These are phyloP conservation scores for Mola mola DNA, from an alignment of 2,113 vertebrate genomes.

Conservation along the genomic window DNA sequence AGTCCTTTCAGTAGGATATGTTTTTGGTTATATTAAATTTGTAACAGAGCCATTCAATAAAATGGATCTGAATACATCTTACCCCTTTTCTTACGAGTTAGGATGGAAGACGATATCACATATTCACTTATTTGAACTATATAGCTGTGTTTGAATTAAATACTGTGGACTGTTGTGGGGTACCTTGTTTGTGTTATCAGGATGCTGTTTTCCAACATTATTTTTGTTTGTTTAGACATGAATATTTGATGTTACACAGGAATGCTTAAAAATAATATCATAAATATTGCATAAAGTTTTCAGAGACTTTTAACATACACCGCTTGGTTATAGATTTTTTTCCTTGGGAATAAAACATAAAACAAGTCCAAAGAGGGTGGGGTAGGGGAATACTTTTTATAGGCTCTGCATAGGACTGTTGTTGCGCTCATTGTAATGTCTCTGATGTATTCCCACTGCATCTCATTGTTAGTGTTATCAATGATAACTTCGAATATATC, in stretches of 20 bases:
- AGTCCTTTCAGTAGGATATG: no score
- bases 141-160: not conserved
- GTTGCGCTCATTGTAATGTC: conserved; percentile 30
- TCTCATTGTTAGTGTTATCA: conserved; percentile 33
- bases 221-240: conserved; percentile 18
- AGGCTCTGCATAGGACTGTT: conserved; percentile 25
- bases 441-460: conserved; percentile 42
- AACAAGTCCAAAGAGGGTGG: conserved; percentile 1
- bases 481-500: conserved; percentile 28
- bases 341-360: conserved; percentile 42
- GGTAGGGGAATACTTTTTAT: conserved; percentile 36
- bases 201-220: conserved; percentile 8
- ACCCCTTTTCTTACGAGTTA: not conserved
- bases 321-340: conserved; percentile 8
- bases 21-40: no score
- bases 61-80: no score
- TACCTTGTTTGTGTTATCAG: not conserved
- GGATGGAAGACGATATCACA: not conserved
- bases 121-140: not conserved
- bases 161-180: not conserved
- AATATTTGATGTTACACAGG: conserved; percentile 15
- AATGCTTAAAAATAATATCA: conserved; percentile 18
- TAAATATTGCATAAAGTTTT: conserved; percentile 28
- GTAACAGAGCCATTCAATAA: no score
- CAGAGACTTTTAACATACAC: not conserved